phyloP scores from a whole-genome alignment of 2,888 invertebrate species.

The Macrophya annulata region DNA sequence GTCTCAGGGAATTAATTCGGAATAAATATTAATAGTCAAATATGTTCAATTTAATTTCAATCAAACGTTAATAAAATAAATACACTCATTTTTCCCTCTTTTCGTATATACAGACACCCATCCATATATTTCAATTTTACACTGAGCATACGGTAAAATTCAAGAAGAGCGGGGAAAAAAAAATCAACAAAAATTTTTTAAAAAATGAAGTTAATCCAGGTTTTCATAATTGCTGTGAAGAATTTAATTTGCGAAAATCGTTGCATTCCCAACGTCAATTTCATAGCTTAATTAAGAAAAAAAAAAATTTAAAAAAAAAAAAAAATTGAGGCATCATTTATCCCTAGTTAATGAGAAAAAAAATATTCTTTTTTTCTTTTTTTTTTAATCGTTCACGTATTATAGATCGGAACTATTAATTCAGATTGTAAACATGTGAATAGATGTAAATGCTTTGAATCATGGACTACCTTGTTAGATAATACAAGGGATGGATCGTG shows the following conservation, averaged over 20 bases:
- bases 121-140: no score
- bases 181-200: background rate
- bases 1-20: background rate
- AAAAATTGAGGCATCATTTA: background rate
- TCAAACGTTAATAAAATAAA: background rate
- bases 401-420: background rate
- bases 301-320: background rate
- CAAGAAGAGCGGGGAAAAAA: background rate
- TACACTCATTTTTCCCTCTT: background rate
- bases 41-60: background rate
- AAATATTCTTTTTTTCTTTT: background rate
- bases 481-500: slow-evolving; percentile 19
- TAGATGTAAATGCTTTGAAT: background rate
- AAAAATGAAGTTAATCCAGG: background rate
- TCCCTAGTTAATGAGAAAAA: background rate
- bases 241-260: background rate
- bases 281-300: background rate
- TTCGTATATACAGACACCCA: background rate
- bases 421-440: background rate
- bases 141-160: no score
- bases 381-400: background rate
- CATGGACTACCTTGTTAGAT: slow-evolving; percentile 4
- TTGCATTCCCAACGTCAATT: no score
- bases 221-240: background rate
- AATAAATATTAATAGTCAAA: background rate